Evolutionary conservation across 2,113 vertebrate genomes (phyloP).

Genomic region (Lepus americanus): DNA sequence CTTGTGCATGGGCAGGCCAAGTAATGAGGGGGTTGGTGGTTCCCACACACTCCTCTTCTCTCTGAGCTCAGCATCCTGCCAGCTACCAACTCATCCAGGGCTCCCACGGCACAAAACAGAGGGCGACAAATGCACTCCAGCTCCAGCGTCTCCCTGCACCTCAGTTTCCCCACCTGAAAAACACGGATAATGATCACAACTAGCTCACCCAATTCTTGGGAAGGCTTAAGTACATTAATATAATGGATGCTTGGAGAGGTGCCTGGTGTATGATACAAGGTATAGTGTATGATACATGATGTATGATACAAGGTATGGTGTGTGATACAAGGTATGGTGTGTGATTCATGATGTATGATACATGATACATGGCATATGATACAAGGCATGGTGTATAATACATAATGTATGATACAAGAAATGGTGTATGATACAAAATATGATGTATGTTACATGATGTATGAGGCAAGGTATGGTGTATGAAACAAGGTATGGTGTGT

Average conservation of each 20-base stretch:
- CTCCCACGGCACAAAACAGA: not conserved
- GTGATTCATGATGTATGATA: fast-evolving
- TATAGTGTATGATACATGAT: fast-evolving
- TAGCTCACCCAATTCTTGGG: not conserved
- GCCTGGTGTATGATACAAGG: fast-evolving
- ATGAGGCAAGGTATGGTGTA: not conserved
- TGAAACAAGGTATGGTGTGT: fast-evolving
- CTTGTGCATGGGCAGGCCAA: fast-evolving
- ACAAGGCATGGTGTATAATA: fast-evolving
- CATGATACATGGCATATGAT: fast-evolving
- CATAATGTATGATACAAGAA: fast-evolving
- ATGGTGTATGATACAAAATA: fast-evolving
- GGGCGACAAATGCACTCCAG: not conserved
- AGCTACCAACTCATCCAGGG: not conserved
- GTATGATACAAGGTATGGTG: fast-evolving
- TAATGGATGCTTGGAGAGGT: fast-evolving
- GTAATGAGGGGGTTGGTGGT: not conserved
- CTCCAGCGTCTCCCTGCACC: not conserved
- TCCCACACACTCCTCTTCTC: fast-evolving
- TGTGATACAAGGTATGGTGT: fast-evolving
- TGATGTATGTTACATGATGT: fast-evolving
- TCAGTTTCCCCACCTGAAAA: not conserved
- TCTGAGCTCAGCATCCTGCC: too few species aligned
- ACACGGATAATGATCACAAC: not conserved
- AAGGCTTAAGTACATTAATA: not conserved